Evolutionary conservation across 2,888 invertebrate genomes (phyloP), one percentile per base, ranked within the genome.

Genomic region (Unio delphinus): DNA sequence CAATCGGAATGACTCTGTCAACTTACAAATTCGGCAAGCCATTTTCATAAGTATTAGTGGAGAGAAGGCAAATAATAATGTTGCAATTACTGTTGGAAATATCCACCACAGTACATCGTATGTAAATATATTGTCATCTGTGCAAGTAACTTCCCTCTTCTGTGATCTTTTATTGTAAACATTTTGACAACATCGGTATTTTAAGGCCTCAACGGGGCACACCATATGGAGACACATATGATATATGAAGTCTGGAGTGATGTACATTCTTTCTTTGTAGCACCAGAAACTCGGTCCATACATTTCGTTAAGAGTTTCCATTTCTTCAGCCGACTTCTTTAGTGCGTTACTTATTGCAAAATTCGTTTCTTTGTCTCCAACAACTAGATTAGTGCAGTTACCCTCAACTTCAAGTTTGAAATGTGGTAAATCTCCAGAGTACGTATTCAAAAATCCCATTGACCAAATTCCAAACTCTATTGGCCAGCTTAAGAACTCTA

Each of bases 271-370:
- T 55, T 70, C 65, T 65, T 73, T 75, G 64, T 75, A 79, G 55
- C 77, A 79, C 64, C 70, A 77, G 59, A 72, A 75, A 18, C 73
- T 75, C 3, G 77, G 73, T 18, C 70, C 73, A 65, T 77, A 79
- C 23, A 69, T 65, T 17, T 74, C 73, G 20, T 17, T 56, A 45
- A 73, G 30, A 3, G 61, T 8, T 60, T 65, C 61, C 65, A 78
- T 45, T 28, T 18, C 63, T 4, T 55, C 7, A 6, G 65, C 61
- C 55, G 73, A 55, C 15, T 71, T 58, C 3, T 66, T 28, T 4
- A 76, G 45, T 15, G 73, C 73, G 0, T 11, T 45, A 11, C 69
- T 65, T n/a, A 76, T 76, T n/a, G 62, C 61, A 15, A 55, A n/a
- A 56, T 76, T 66, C 45, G 69, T 70, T 17, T 70, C 17, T 1